Conservation (phyloP, 30 jellyfish, hydroid and myxozoan species). For the Pseudorhiza aurosa region DNA sequence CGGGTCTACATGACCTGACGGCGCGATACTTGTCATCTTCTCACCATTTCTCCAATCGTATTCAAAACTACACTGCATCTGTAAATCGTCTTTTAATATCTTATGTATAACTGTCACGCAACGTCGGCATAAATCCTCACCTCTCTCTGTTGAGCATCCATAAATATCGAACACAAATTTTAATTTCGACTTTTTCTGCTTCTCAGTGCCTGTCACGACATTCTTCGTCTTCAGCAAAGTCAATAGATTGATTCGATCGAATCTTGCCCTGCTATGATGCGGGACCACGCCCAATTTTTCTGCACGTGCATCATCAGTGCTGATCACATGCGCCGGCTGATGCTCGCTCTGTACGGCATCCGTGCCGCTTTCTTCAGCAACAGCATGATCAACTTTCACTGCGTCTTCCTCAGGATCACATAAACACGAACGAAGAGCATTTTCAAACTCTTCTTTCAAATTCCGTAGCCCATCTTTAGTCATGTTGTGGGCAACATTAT, state of each 20-base stretch:
- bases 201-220: not conserved
- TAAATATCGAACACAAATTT: slow-evolving; percentile 28
- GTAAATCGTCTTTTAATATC: slow-evolving; percentile 25
- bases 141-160: not conserved
- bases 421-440: not conserved
- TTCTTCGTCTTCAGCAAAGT: slow-evolving; percentile 14
- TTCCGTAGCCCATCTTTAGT: slow-evolving; percentile 54
- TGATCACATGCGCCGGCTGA: too few species aligned
- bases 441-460: slow-evolving; percentile 1
- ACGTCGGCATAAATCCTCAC: not conserved
- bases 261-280: not conserved
- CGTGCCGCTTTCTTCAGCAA: not conserved
- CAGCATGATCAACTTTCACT: not conserved
- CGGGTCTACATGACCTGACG: not conserved
- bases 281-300: too few species aligned
- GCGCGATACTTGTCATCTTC: not conserved
- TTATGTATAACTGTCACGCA: slow-evolving; percentile 21
- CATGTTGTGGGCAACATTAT: slow-evolving; percentile 86
- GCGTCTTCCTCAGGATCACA: not conserved
- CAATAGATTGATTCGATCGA: not conserved
- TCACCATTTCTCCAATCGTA: not conserved
- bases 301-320: too few species aligned
- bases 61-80: slow-evolving; percentile 50
- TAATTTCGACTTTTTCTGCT: not conserved
- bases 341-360: not conserved